Base-by-base conservation (phyloP, 1,140 invertebrate species). In the Euschistus heros region DNA sequence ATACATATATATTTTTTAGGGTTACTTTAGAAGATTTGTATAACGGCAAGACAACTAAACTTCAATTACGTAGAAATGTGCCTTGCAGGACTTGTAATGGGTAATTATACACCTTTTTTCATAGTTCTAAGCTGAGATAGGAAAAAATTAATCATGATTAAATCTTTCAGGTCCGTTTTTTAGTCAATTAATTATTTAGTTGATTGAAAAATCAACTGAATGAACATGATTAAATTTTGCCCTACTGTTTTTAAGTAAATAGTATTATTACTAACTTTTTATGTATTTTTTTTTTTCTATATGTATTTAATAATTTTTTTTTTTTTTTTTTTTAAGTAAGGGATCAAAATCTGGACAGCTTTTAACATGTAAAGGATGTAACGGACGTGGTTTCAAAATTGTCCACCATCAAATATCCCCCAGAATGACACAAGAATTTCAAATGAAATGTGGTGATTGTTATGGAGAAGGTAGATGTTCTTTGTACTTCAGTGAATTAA, bases 1-100 rank as follows among this genome's bases (percentile, higher is more conserved):
- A 18, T 20, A 50, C n/a, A 6, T 24, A 18, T 57, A 14, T 57
- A 27, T 57, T 67, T 55, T 71, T 30, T 66, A 84, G 86, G 74
- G 90, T 97, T 2, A 81, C 89, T 4, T 77, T 97, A 64, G 92
- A 96, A 76, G 92, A 96, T 73, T 77, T 97, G 70, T 97, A 96
- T 73, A 89, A 91, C 77, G 94, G 94, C 2, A 86, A 87, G 75
- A 86, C 86, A 10, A 80, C 89, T 22, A 90, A 89, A 73, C 76
- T 96, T 62, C 86, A 92, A 68, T 77, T 96, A 54, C 87, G 85
- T 73, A 92, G 92, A 75, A 91, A 90, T 79, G 85, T 93, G 1
- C 85, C 92, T 66, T 97, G 94, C 78, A 75, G 76, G 17, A 81
- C 82, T 71, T 97, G 94, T 78, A 81, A 85, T 68, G 94, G 94